Evolutionary conservation across 2,888 invertebrate species (phyloP).

Genomic region (Colletes collaris): DNA sequence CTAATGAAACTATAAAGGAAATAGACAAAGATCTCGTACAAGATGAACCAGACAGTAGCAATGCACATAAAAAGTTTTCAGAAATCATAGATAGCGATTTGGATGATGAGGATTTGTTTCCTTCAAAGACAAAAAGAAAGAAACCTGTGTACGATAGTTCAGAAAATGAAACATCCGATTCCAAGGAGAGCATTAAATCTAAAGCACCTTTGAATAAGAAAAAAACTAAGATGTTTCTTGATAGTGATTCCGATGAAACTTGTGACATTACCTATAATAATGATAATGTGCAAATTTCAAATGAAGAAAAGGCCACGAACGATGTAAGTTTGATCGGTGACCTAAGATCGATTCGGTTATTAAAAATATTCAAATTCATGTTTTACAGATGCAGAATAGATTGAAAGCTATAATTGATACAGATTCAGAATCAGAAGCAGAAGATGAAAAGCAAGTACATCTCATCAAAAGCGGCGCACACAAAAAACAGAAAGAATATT

Average conservation of each 20-base stretch:
- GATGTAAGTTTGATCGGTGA: background rate
- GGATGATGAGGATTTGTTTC: constrained; percentile 21
- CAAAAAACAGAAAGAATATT: background rate
- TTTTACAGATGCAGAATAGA: constrained; percentile 8
- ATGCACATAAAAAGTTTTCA: background rate
- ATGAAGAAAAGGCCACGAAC: background rate
- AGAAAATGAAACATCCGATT: background rate
- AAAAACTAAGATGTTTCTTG: constrained; percentile 45
- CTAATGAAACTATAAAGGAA: background rate
- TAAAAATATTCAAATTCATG: background rate
- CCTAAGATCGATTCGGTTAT: too few species aligned
- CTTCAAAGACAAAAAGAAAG: constrained; percentile 1
- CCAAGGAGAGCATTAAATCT: background rate
- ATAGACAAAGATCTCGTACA: background rate
- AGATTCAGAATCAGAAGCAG: constrained; percentile 51
- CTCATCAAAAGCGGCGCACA: background rate
- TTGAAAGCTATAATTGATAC: constrained; percentile 34
- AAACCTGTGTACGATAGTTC: background rate
- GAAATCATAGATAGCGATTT: constrained; percentile 39
- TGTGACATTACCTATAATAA: background rate
- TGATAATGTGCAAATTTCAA: background rate
- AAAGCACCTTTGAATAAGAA: constrained; percentile 1
- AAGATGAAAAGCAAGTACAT: background rate
- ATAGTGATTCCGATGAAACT: constrained; percentile 72
- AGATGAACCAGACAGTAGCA: background rate